A percentile compares a stretch with the other conserved stretches of the same genome.
Evolutionary conservation across 2,113 vertebrate genomes (phyloP).

Genomic region (Tetrax tetrax): DNA sequence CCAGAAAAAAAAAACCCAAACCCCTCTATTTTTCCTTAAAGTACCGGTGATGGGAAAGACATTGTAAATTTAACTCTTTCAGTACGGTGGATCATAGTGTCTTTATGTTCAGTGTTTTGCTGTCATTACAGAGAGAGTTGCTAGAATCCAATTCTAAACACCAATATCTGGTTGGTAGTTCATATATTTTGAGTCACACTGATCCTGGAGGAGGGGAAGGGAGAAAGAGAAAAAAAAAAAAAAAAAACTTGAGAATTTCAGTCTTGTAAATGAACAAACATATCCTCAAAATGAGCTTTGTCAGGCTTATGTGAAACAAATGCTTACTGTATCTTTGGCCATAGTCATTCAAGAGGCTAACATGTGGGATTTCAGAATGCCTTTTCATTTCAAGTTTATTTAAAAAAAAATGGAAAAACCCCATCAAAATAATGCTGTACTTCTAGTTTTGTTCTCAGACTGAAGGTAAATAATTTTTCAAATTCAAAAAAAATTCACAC

Average conservation of each 20-base stretch:
- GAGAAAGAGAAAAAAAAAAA: not conserved
- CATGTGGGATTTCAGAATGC: not conserved
- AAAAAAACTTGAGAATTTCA: not conserved
- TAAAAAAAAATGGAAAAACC: too few relatives aligned
- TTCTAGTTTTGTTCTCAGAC: not conserved
- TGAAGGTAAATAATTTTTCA: not conserved
- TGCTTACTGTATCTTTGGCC: not conserved
- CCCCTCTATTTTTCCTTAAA: conserved; percentile 26
- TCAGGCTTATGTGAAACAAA: not conserved
- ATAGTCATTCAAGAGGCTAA: not conserved
- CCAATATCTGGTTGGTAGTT: not conserved
- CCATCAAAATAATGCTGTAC: not conserved
- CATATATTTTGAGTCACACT: conserved; percentile 62
- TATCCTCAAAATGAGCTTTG: not conserved
- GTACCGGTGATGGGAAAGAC: not conserved
- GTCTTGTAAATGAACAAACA: not conserved
- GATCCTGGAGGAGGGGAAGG: not conserved
- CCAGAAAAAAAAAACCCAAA: not conserved
- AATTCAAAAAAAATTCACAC: not conserved
- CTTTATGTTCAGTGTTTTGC: not conserved
- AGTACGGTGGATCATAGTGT: accelerated
- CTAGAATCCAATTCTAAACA: not conserved
- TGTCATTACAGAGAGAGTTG: not conserved
- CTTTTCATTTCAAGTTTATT: not conserved
- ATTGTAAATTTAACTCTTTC: conserved; percentile 69